phyloP scores from a whole-genome alignment of 2,888 invertebrate genomes.

The Calephelis perditalis region DNA sequence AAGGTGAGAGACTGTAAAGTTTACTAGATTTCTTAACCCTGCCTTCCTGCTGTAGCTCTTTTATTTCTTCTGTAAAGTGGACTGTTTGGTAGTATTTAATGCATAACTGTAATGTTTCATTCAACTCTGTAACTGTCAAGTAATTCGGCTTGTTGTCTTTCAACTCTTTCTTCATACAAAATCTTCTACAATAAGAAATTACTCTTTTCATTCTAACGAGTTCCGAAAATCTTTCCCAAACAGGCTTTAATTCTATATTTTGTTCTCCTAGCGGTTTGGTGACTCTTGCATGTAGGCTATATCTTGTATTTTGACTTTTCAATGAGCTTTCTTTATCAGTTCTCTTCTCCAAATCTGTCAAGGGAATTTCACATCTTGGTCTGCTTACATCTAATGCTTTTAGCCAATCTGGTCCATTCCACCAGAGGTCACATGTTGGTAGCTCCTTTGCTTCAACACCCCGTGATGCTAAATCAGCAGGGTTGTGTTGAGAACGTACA shows the following conservation, averaged over 20 bases:
- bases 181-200: slow-evolving; percentile 14
- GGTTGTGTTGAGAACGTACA: slow-evolving; percentile 28
- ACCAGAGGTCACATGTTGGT: slow-evolving; percentile 26
- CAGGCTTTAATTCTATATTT: neutral
- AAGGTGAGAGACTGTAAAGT: slow-evolving; percentile 29
- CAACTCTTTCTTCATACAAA: slow-evolving; percentile 11
- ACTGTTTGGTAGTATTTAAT: slow-evolving; percentile 26
- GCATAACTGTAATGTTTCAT: slow-evolving; percentile 24
- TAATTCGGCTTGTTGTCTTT: neutral
- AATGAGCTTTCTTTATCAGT: too few relatives aligned
- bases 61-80: slow-evolving; percentile 21
- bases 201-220: slow-evolving; percentile 13
- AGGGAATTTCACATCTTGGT: too few relatives aligned
- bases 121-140: slow-evolving; percentile 26
- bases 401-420: slow-evolving; percentile 30
- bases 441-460: slow-evolving; percentile 23
- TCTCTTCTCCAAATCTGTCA: too few relatives aligned
- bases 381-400: too few relatives aligned
- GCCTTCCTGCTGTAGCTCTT: slow-evolving; percentile 9
- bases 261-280: too few relatives aligned
- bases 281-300: too few relatives aligned
- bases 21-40: slow-evolving; percentile 22
- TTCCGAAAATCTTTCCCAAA: slow-evolving; percentile 7
- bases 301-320: too few relatives aligned
- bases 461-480: slow-evolving; percentile 31